A percentile compares a stretch with the other conserved stretches of the same genome.
phyloP scores from a whole-genome alignment of 2,888 invertebrate genomes.

The Dromius quadrimaculatus region DNA sequence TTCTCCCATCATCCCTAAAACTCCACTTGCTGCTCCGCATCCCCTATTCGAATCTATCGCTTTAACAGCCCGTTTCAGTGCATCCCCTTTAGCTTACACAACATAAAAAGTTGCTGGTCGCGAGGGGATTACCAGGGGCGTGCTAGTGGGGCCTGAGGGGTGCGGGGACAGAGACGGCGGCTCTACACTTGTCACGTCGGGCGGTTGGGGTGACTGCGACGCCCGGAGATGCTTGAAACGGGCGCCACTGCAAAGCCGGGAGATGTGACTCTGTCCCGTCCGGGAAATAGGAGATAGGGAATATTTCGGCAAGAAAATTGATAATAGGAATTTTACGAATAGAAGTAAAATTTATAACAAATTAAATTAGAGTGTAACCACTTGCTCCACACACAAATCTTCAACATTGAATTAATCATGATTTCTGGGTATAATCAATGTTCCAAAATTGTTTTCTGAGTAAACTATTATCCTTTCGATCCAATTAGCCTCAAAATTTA shows the following conservation, averaged over 20 bases:
- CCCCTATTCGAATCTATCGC: conserved; percentile 59
- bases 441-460: conserved; percentile 15
- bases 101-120: conserved; percentile 66
- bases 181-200: conserved; percentile 62
- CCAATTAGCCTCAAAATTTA: too few relatives aligned
- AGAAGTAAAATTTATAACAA: too few relatives aligned
- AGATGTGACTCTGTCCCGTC: too few relatives aligned
- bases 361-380: too few relatives aligned
- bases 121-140: conserved; percentile 52
- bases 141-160: conserved; percentile 58
- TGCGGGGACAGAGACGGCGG: conserved; percentile 59
- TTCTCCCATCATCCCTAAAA: too few relatives aligned
- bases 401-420: too few relatives aligned
- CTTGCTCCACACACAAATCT: too few relatives aligned
- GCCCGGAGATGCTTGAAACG: conserved; percentile 8
- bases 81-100: conserved; percentile 66
- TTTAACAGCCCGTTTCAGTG: conserved; percentile 81
- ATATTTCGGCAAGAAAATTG: not conserved
- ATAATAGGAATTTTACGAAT: not conserved
- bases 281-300: not conserved
- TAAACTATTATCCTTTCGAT: too few relatives aligned
- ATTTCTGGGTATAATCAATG: too few relatives aligned
- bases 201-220: conserved; percentile 20
- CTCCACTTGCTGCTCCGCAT: too few relatives aligned
- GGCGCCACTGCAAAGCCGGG: not conserved